Evolutionary conservation across 2,888 invertebrate species (phyloP), one percentile per base, ranked within the genome.

Genomic region (Drosophila pseudotakahashii): DNA sequence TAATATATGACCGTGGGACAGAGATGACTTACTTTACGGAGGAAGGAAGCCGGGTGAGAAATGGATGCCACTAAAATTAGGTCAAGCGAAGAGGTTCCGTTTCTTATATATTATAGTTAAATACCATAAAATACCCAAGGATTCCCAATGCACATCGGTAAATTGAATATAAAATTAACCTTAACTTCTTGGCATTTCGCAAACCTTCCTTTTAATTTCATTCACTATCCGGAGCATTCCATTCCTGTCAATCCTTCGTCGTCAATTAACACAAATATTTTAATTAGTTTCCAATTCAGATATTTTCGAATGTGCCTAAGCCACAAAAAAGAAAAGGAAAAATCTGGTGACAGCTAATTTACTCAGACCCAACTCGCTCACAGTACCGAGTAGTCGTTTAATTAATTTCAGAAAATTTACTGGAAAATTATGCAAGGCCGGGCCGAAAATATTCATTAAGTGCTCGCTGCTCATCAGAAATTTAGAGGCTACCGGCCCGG

Each of bases 391-490:
- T 7, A 50, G 41, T 53, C 63, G 42, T 62, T 85, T 85, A 80
- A 85, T 80, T 85, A 80, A 69, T 79, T 82, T 70, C 39, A 13
- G 53, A 67, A 79, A 79, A 72, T 82, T 54, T 68, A 77, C 80
- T 16, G 61, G 66, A 47, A 86, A 69, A 82, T 69, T 74, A 54
- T 68, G 50, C 54, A 41, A 55, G 75, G 37, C 50, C 45, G n/a
- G 44, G 53, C 44, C 44, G 60, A 75, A 67, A 78, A 73, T 83
- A 76, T 81, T 81, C 81, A 81, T 81, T 73, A 81, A 63, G n/a
- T 58, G 59, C 39, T 48, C 47, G 64, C 55, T 67, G 70, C 84
- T 81, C 87, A 86, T 86, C 84, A 81, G 68, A 83, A 71, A 83
- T 81, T 83, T 81, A 81, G 84, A 83, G 81, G 75, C 41, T 9